phyloP scores from a whole-genome alignment of 2,113 vertebrate genomes.

The Tiliqua scincoides region DNA sequence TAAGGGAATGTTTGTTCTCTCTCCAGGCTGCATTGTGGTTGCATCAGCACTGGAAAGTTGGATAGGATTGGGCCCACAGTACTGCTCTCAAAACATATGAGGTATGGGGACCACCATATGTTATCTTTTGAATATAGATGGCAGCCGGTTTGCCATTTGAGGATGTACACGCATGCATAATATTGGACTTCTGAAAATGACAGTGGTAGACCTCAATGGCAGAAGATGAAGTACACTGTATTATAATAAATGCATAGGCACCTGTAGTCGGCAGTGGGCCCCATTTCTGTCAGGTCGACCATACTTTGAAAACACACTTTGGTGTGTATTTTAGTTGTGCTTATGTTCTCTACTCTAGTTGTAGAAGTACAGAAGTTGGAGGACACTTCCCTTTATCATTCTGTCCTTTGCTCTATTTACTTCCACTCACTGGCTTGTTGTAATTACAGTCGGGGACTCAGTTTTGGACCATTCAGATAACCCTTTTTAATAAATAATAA shows the following conservation, averaged over 20 bases:
- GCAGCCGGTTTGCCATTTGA: background rate
- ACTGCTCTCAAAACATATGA: background rate
- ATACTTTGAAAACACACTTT: background rate
- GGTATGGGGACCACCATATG: background rate
- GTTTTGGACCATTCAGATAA: conserved; percentile 50
- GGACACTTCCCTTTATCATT: conserved; percentile 17
- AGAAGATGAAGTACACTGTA: background rate
- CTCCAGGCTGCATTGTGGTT: too few relatives aligned
- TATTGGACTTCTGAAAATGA: background rate
- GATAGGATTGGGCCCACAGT: too few relatives aligned
- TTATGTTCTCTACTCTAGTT: conserved; percentile 10
- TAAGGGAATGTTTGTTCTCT: too few relatives aligned
- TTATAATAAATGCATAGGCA: background rate
- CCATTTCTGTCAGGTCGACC: background rate
- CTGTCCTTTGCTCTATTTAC: conserved; percentile 35
- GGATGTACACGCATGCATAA: background rate
- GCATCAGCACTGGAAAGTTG: too few relatives aligned
- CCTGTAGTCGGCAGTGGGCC: background rate
- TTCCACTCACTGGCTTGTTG: conserved; percentile 41
- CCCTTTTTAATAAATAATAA: conserved; percentile 22
- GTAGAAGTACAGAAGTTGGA: conserved; percentile 17
- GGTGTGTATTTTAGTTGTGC: background rate
- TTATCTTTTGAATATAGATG: background rate
- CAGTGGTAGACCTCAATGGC: background rate
- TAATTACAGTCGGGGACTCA: conserved; percentile 55